A percentile compares a stretch with the other conserved stretches of the same genome.
phyloP scores from a whole-genome alignment of 2,113 vertebrate genomes.

The Xiphias gladius region DNA sequence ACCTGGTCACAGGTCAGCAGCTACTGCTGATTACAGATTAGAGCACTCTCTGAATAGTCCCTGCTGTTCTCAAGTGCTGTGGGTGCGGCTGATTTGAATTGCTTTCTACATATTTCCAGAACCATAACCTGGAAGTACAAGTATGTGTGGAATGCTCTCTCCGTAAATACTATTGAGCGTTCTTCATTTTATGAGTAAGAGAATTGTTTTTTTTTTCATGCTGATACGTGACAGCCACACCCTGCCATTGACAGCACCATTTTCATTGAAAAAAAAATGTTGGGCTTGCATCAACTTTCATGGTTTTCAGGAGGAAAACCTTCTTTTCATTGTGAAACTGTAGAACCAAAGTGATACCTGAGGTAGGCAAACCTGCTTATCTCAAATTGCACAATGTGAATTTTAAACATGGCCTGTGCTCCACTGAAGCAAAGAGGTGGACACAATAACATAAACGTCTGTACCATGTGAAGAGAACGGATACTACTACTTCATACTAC shows the following conservation, averaged over 20 bases:
- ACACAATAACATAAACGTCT: neutral
- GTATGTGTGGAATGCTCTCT: constrained; percentile 51
- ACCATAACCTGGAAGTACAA: neutral
- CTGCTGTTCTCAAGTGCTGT: constrained; percentile 4
- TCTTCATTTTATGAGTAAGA: neutral
- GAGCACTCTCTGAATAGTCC: neutral
- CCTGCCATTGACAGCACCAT: constrained; percentile 7
- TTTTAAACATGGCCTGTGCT: constrained; percentile 33
- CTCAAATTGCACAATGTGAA: constrained; percentile 40
- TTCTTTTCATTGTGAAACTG: neutral
- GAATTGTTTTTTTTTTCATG: neutral
- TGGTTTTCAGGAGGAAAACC: neutral
- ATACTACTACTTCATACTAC: neutral
- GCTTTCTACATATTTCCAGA: constrained; percentile 48
- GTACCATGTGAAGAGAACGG: neutral
- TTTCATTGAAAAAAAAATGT: neutral
- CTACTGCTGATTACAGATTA: neutral
- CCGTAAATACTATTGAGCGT: constrained; percentile 5
- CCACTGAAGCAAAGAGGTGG: neutral
- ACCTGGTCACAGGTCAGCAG: constrained; percentile 8
- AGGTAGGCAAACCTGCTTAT: neutral
- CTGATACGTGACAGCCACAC: constrained; percentile 32
- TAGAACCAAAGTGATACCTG: neutral
- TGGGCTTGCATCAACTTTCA: neutral
- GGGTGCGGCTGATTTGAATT: constrained; percentile 42